Percentiles rank a stretch among this genome's conserved stretches.
These are phyloP conservation scores for Mergus octosetaceus DNA, from an alignment of 2,797 vertebrate species.

Conservation along the genomic window DNA sequence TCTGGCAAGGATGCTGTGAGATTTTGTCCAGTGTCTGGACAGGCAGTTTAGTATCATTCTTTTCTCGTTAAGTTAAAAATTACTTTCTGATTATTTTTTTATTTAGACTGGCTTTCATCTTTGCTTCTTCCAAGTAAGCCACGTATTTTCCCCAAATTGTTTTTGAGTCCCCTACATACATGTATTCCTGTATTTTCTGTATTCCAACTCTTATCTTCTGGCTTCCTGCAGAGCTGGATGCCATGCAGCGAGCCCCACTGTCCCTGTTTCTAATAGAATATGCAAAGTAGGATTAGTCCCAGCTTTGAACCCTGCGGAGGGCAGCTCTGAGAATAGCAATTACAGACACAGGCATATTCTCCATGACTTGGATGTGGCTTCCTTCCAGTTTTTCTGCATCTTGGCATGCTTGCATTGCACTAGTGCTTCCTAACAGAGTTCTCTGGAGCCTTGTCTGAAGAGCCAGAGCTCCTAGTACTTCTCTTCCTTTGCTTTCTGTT, in stretches of 20 bases:
- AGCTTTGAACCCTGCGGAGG: background rate
- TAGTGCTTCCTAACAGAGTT: background rate
- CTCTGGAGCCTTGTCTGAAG: background rate
- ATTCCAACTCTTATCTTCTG: background rate
- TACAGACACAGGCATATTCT: background rate
- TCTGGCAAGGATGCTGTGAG: background rate
- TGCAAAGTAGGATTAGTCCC: slow-evolving; percentile 20
- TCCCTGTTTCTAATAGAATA: background rate
- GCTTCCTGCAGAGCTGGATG: background rate
- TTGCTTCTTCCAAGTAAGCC: background rate
- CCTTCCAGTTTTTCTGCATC: background rate
- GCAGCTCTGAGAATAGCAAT: slow-evolving; percentile 23
- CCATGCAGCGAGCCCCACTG: background rate
- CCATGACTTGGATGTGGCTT: slow-evolving; percentile 8
- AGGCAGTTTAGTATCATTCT: background rate
- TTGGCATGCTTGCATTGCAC: background rate
- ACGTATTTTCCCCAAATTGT: background rate
- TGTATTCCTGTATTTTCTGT: background rate
- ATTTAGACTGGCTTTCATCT: background rate
- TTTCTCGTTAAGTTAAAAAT: background rate
- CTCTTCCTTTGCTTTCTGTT: background rate
- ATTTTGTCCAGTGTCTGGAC: background rate
- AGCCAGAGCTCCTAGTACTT: background rate
- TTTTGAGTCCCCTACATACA: background rate
- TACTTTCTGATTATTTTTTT: background rate